Conservation (phyloP, 2,113 vertebrate genomes). For the Sander vitreus region DNA sequence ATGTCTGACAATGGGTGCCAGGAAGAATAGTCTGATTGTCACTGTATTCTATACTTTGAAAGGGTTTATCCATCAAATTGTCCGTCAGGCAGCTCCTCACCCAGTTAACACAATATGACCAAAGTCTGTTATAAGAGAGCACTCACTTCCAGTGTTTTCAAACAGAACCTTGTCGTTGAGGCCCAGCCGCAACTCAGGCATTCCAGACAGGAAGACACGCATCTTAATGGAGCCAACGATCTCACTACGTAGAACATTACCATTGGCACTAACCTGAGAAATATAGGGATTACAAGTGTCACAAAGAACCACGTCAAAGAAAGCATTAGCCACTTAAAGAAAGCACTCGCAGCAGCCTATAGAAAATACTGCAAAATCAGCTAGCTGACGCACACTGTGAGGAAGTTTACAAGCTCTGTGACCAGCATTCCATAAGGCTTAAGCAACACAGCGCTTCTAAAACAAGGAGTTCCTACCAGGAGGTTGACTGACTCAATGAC, state of each 20-base stretch:
- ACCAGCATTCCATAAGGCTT: constrained; percentile 50
- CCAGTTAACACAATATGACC: not conserved
- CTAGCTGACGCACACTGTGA: constrained; percentile 26
- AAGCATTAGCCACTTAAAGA: not conserved
- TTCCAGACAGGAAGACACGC: constrained; percentile 97
- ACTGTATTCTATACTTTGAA: constrained; percentile 1
- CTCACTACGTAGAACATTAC: constrained; percentile 95
- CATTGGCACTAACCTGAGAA: constrained; percentile 95
- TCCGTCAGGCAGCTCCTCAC: not conserved
- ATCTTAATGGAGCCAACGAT: constrained; percentile 99
- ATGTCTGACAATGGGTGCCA: not conserved
- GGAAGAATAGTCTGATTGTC: not conserved
- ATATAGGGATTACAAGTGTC: not conserved
- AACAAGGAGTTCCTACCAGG: constrained; percentile 86
- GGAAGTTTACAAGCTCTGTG: constrained; percentile 52
- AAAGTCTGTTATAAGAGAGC: not conserved
- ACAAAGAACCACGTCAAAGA: not conserved
- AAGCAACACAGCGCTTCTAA: constrained; percentile 49
- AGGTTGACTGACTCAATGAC: constrained; percentile 99
- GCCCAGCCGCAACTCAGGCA: constrained; percentile 96
- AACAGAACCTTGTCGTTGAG: constrained; percentile 99
- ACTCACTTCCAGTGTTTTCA: constrained; percentile 99
- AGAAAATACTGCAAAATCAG: constrained; percentile 12
- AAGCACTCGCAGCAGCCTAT: not conserved
- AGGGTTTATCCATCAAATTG: not conserved